Conservation (phyloP, 2,113 vertebrate species). For the Melierax canorus region DNA sequence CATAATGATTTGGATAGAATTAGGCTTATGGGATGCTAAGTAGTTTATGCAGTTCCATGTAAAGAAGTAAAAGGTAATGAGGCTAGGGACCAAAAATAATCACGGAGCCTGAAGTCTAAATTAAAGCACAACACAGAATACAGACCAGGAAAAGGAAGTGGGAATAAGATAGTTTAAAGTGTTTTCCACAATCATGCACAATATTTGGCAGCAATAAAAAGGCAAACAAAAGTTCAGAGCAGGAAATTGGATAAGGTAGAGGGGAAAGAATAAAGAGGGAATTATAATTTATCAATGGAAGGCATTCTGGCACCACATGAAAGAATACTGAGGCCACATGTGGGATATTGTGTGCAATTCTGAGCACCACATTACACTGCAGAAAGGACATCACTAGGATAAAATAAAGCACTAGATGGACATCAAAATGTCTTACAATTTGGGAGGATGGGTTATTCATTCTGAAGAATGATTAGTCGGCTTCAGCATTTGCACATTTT, state of each 20-base stretch:
- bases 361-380: background rate
- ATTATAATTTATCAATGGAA: constrained; percentile 28
- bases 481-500: background rate
- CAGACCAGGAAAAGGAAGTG: constrained; percentile 21
- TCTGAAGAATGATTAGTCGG: background rate
- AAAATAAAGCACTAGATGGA: background rate
- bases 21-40: constrained; percentile 65
- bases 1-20: constrained; percentile 62
- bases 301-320: constrained; percentile 5
- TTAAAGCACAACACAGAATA: constrained; percentile 19
- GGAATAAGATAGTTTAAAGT: background rate
- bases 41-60: constrained; percentile 46
- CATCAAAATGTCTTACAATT: background rate
- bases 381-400: background rate
- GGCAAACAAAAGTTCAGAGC: background rate
- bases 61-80: constrained; percentile 62
- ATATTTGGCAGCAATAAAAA: constrained; percentile 11
- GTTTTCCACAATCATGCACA: background rate
- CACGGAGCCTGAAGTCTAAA: constrained; percentile 6
- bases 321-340: background rate
- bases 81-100: constrained; percentile 45
- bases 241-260: constrained; percentile 10
- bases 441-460: background rate
- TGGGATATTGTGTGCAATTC: background rate
- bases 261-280: background rate